Evolutionary conservation across 2,888 invertebrate genomes (phyloP), one percentile per base, ranked within the genome.

Genomic region (Trypoxylon attenuatum): DNA sequence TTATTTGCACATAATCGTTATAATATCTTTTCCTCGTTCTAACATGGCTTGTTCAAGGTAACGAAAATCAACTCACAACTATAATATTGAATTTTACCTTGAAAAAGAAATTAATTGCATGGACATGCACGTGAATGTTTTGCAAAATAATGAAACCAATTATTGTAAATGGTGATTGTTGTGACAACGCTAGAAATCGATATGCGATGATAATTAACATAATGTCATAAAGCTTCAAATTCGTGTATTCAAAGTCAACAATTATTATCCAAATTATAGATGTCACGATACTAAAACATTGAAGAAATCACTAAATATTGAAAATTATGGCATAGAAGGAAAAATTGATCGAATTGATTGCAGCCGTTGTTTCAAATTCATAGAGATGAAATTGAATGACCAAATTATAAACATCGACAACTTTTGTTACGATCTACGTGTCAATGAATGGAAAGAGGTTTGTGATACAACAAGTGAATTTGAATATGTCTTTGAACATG

Each of bases 271-370:
- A 51, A 51, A 23, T 51, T 27, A 5, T 41, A 69, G 69, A 39
- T 69, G 61, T 19, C 13, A 2, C 2, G 16, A 29, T 15, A 23
- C 25, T 16, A 42, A 16, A 18, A 52, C n/a, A 0, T n/a, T 15
- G 5, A 29, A 46, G 13, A 60, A 21, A 5, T 41, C 1, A 21
- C 58, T 80, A 33, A 53, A 79, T 54, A 38, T 74, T 21, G 46
- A 66, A 33, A 13, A 27, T 21, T 70, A 66, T 15, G 64, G 66
- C 18, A 73, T 79, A 50, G 38, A 50, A 4, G 71, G 70, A 5
- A 51, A 77, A 2, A 60, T 79, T 25, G n/a, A 38, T 10, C 73
- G 80, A 8, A 23, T 79, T 45, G 71, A 80, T 60, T 80, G 80
- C 62, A 29, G 38, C 19, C 6, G 58, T 6, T 78, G 80, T 47